These are phyloP conservation scores for Dipus sagitta DNA, from an alignment of 2,797 vertebrate species.

Conservation along the genomic window DNA sequence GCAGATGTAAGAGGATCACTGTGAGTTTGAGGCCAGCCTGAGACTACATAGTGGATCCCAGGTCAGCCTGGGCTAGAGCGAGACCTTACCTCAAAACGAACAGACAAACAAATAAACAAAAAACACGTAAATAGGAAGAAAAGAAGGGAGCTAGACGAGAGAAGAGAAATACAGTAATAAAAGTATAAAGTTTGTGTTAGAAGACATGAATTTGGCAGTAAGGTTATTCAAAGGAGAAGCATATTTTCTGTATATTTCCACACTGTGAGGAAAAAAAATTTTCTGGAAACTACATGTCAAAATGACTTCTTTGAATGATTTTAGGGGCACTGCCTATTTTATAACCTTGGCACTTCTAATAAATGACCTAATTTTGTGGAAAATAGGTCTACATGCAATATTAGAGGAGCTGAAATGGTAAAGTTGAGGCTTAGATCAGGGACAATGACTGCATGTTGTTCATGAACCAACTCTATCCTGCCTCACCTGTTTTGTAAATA, in stretches of 20 bases:
- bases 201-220: neutral
- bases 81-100: too few relatives aligned
- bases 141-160: neutral
- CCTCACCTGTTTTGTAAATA: neutral
- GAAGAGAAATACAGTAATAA: neutral
- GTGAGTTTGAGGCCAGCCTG: too few relatives aligned
- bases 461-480: neutral
- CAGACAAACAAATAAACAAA: too few relatives aligned
- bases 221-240: neutral
- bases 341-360: neutral
- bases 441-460: neutral
- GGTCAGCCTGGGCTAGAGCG: too few relatives aligned
- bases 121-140: neutral
- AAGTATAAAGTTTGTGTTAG: neutral
- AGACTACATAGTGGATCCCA: too few relatives aligned
- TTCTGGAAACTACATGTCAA: neutral
- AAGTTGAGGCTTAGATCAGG: neutral
- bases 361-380: constrained; percentile 18
- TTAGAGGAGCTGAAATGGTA: neutral
- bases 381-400: neutral
- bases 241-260: neutral
- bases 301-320: constrained; percentile 4
- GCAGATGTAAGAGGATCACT: too few relatives aligned
- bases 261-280: neutral
- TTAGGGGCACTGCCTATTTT: constrained; percentile 9